Conservation (phyloP, 2,888 invertebrate genomes). For the Agrochola litura region DNA sequence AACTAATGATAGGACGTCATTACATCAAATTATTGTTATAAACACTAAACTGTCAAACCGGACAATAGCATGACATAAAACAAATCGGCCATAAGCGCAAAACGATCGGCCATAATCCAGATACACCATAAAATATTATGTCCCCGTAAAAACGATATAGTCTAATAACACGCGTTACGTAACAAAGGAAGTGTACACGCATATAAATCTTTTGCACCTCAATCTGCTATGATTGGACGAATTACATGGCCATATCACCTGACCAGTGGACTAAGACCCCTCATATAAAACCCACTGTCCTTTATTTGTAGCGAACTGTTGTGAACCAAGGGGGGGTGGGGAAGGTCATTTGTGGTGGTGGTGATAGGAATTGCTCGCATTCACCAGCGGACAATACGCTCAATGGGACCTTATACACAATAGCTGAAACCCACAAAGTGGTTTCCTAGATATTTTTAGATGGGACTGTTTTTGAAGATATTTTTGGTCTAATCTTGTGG, state of each 20-base stretch:
- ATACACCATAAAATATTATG: conserved; percentile 62
- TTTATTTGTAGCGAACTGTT: conserved; percentile 31
- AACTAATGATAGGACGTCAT: conserved; percentile 3
- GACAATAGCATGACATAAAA: conserved; percentile 46
- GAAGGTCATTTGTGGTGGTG: conserved; percentile 66
- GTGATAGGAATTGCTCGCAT: conserved; percentile 70
- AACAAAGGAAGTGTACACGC: conserved; percentile 58
- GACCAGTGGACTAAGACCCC: conserved; percentile 53
- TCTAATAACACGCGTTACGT: conserved; percentile 59
- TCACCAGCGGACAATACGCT: conserved; percentile 73
- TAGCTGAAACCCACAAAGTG: conserved; percentile 72
- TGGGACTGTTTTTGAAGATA: conserved; percentile 15
- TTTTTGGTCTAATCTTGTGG: conserved; percentile 6
- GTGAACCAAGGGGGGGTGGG: conserved; percentile 39
- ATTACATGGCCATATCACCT: conserved; percentile 69
- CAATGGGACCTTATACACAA: conserved; percentile 72
- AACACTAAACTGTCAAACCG: conserved; percentile 32
- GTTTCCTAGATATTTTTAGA: conserved; percentile 64
- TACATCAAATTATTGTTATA: conserved; percentile 13
- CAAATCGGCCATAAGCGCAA: conserved; percentile 43
- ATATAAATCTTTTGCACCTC: conserved; percentile 76
- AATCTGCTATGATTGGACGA: conserved; percentile 74
- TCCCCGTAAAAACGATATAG: conserved; percentile 63
- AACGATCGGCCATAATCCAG: conserved; percentile 42
- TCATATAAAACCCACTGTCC: conserved; percentile 34